phyloP scores from a whole-genome alignment of 2,797 vertebrate genomes.

The Ceyx erithaca region DNA sequence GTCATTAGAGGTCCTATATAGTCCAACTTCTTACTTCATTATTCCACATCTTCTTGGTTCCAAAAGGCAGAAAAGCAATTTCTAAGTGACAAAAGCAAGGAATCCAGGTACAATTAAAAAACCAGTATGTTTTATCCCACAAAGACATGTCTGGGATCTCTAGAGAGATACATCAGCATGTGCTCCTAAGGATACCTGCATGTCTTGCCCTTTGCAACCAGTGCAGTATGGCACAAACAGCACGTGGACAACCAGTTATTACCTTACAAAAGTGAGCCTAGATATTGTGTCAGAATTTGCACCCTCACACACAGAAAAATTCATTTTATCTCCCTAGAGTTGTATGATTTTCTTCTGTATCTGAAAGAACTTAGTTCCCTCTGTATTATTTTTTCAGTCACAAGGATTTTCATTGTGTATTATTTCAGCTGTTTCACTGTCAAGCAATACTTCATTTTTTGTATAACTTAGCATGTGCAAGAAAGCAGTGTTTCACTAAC shows the following conservation, averaged over 20 bases:
- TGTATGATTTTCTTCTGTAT: not conserved
- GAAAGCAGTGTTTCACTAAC: not conserved
- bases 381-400: not conserved
- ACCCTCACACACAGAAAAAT: not conserved
- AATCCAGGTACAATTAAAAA: not conserved
- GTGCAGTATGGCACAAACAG: not conserved
- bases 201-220: not conserved
- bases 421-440: not conserved
- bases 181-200: not conserved
- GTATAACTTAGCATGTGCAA: not conserved
- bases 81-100: not conserved
- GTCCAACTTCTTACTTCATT: not conserved
- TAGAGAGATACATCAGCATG: not conserved
- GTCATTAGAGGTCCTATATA: not conserved
- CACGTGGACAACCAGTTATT: not conserved
- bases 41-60: not conserved
- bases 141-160: not conserved
- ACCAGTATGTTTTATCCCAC: not conserved
- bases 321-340: not conserved
- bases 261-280: not conserved
- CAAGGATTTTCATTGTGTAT: not conserved
- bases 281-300: not conserved
- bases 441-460: not conserved
- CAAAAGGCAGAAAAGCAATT: not conserved
- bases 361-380: not conserved